Evolutionary conservation across 2,797 vertebrate species (phyloP).

Genomic region (Muscicapa comitata): DNA sequence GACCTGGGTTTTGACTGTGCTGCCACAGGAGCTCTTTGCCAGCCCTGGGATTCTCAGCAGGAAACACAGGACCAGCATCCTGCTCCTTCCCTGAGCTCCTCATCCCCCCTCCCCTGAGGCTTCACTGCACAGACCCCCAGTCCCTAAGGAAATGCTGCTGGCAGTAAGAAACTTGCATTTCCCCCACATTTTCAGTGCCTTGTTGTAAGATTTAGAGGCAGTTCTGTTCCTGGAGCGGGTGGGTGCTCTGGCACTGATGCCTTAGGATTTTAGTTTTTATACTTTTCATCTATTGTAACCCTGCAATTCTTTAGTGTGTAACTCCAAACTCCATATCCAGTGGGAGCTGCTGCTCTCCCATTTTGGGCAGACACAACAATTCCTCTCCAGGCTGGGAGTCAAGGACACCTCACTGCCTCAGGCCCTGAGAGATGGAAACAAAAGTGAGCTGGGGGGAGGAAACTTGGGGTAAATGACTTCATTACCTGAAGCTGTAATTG

Average conservation of each 20-base stretch:
- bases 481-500: not conserved
- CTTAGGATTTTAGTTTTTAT: not conserved
- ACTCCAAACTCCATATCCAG: not conserved
- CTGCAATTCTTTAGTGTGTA: fast-evolving
- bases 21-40: not conserved
- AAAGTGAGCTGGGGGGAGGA: not conserved
- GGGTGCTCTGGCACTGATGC: not conserved
- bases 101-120: not conserved
- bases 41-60: fast-evolving
- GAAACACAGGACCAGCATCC: fast-evolving
- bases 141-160: not conserved
- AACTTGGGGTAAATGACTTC: not conserved
- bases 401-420: not conserved
- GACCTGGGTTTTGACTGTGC: not conserved
- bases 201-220: fast-evolving
- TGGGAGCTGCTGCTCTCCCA: not conserved
- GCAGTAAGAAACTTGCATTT: not conserved
- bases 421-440: not conserved
- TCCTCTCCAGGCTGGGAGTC: not conserved
- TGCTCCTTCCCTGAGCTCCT: not conserved
- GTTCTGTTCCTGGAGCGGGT: fast-evolving
- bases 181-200: not conserved
- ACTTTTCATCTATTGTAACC: fast-evolving
- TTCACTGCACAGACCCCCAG: not conserved
- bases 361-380: not conserved